Percentiles rank a stretch among this genome's conserved stretches.
Evolutionary conservation across 2,888 invertebrate species (phyloP).

Genomic region (Falcaria lacertinaria): DNA sequence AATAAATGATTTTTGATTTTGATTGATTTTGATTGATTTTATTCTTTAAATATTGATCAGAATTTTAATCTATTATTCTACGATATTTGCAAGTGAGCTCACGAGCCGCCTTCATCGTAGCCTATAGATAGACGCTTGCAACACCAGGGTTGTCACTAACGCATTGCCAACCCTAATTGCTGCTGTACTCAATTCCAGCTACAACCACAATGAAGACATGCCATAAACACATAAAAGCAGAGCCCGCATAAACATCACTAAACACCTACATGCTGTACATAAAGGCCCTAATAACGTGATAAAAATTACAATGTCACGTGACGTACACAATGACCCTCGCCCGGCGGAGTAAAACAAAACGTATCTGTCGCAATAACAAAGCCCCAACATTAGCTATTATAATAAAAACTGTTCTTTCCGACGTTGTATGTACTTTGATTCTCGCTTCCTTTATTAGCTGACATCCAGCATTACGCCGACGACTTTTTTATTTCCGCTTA

Average conservation of each 20-base stretch:
- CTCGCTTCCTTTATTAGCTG: constrained; percentile 64
- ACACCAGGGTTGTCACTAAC: too few species aligned
- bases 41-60: too few species aligned
- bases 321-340: constrained; percentile 29
- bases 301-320: constrained; percentile 15
- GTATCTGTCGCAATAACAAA: constrained; percentile 34
- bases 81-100: too few species aligned
- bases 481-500: constrained; percentile 71
- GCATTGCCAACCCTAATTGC: too few species aligned
- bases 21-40: too few species aligned
- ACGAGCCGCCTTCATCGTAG: too few species aligned
- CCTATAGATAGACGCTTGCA: too few species aligned
- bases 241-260: not conserved
- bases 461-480: constrained; percentile 56
- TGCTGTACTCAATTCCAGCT: constrained; percentile 6
- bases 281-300: constrained; percentile 12
- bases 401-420: constrained; percentile 58
- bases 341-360: constrained; percentile 21
- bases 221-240: not conserved
- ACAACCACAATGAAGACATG: constrained; percentile 3
- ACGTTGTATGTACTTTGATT: constrained; percentile 49
- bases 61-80: too few species aligned
- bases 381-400: constrained; percentile 60
- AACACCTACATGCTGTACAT: constrained; percentile 7
- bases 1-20: too few species aligned